Conservation (phyloP, 2,888 invertebrate genomes). For the Bedellia somnulentella region DNA sequence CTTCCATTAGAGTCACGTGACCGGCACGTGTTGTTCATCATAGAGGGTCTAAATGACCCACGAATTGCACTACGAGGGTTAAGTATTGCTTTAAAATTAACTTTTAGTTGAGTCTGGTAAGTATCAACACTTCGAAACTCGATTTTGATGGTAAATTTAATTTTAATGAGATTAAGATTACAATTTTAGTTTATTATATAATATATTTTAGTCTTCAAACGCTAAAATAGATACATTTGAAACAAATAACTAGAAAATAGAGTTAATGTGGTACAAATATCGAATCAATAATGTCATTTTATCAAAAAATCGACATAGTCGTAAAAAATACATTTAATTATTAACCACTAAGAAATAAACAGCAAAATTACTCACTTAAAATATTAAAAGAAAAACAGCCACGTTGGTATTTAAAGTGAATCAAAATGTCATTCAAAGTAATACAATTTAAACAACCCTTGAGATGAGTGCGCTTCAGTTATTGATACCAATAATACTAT, state of each 20-base stretch:
- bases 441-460: not conserved
- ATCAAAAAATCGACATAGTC: too few species aligned
- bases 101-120: slow-evolving; percentile 6
- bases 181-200: too few species aligned
- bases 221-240: too few species aligned
- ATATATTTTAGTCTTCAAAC: too few species aligned
- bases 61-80: slow-evolving; percentile 17
- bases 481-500: slow-evolving; percentile 26
- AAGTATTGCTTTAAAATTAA: slow-evolving; percentile 19
- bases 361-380: too few species aligned
- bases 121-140: not conserved
- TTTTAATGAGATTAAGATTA: not conserved
- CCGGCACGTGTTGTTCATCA: slow-evolving; percentile 6
- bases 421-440: slow-evolving; percentile 10
- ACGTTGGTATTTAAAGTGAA: slow-evolving; percentile 12
- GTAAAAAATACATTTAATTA: too few species aligned
- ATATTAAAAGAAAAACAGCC: too few species aligned
- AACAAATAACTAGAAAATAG: too few species aligned
- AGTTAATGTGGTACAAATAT: too few species aligned
- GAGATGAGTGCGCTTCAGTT: slow-evolving; percentile 2
- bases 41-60: slow-evolving; percentile 21
- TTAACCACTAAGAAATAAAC: too few species aligned
- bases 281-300: too few species aligned
- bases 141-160: slow-evolving; percentile 1
- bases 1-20: slow-evolving; percentile 22